Evolutionary conservation across 1,140 invertebrate genomes (phyloP).

Genomic region (Brachionus rubens): DNA sequence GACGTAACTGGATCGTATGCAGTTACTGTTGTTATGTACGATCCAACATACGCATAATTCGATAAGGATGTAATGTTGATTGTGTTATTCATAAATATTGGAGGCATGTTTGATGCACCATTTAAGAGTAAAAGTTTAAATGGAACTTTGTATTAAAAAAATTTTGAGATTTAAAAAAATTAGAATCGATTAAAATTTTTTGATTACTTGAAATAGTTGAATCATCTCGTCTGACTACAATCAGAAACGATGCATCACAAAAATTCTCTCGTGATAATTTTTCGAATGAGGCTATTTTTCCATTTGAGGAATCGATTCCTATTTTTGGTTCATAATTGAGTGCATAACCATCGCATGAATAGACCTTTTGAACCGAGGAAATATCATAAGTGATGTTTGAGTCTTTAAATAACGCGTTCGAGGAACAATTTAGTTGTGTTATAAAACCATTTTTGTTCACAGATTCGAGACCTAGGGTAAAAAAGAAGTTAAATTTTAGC

Average conservation of each 20-base stretch:
- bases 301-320: conserved; percentile 17
- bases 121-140: conserved; percentile 4
- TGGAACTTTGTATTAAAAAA: conserved; percentile 9
- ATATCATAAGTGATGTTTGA: conserved; percentile 21
- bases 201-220: conserved; percentile 2
- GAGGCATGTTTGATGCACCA: not conserved
- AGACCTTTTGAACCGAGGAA: not conserved
- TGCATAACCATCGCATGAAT: conserved; percentile 21
- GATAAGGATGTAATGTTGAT: conserved; percentile 23
- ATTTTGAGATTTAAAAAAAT: not conserved
- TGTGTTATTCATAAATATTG: not conserved
- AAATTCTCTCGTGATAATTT: not conserved
- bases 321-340: conserved; percentile 27
- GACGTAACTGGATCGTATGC: conserved; percentile 16
- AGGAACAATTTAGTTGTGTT: not conserved
- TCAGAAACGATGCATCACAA: conserved; percentile 36
- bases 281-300: not conserved
- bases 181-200: not conserved
- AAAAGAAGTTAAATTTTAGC: not conserved
- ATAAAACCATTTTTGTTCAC: not conserved
- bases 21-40: conserved; percentile 3
- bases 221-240: not conserved
- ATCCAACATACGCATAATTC: conserved; percentile 23
- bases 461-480: not conserved
- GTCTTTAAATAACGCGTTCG: not conserved